Percentiles rank a stretch among this genome's conserved stretches.
Evolutionary conservation across 2,888 invertebrate genomes (phyloP).

Genomic region (Trimorus sp.): DNA sequence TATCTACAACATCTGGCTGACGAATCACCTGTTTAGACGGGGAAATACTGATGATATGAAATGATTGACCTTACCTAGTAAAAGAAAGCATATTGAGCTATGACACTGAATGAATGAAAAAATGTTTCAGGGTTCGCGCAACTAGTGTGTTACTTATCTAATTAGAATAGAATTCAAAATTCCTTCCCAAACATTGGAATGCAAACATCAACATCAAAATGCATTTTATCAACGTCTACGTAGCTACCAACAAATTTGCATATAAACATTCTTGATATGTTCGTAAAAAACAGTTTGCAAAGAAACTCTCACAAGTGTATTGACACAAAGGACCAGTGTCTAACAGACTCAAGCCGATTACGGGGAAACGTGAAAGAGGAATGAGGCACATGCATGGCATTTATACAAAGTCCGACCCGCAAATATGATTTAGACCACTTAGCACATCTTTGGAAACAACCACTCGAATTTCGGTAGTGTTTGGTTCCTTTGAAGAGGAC

Average conservation of each 20-base stretch:
- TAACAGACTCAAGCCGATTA: not conserved
- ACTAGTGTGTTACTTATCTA: too few relatives aligned
- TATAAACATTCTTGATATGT: too few relatives aligned
- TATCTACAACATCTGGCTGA: not conserved
- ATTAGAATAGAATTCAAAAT: too few relatives aligned
- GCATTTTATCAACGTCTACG: too few relatives aligned
- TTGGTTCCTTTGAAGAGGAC: too few relatives aligned
- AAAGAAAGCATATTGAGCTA: slow-evolving; percentile 22
- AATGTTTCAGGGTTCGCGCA: not conserved
- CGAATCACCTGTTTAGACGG: slow-evolving; percentile 10
- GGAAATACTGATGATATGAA: slow-evolving; percentile 15
- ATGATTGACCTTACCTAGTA: slow-evolving; percentile 17
- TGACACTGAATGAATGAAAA: slow-evolving; percentile 21
- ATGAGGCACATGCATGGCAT: not conserved
- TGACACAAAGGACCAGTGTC: not conserved
- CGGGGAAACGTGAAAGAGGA: not conserved
- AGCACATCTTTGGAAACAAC: too few relatives aligned
- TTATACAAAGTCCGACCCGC: not conserved
- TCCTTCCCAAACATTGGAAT: too few relatives aligned
- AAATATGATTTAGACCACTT: too few relatives aligned
- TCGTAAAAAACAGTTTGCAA: not conserved
- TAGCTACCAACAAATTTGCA: too few relatives aligned
- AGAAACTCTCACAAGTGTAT: not conserved
- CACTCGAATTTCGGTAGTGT: too few relatives aligned
- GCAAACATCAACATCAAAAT: not conserved